Evolutionary conservation across 2,888 invertebrate species (phyloP), one percentile per base, ranked within the genome.

Genomic region (Lagria hirta): DNA sequence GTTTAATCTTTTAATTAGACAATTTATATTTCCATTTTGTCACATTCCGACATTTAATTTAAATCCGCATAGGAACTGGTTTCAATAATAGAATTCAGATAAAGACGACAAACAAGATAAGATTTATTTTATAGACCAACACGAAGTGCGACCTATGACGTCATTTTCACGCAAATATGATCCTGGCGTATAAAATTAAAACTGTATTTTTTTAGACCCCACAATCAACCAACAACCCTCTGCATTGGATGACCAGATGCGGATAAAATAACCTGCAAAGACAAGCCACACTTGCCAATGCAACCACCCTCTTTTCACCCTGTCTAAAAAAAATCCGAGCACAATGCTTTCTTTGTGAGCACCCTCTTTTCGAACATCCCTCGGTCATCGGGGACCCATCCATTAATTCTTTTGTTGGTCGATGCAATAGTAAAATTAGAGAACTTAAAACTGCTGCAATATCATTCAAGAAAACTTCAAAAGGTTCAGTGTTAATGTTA

Each of bases 191-290:
- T n/a, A n/a, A n/a, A n/a, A n/a, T n/a, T n/a, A n/a, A n/a, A n/a
- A n/a, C n/a, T n/a, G n/a, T n/a, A n/a, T n/a, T n/a, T n/a, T n/a
- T n/a, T n/a, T n/a, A n/a, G n/a, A n/a, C n/a, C n/a, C n/a, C n/a
- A n/a, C n/a, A n/a, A n/a, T n/a, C n/a, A n/a, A n/a, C n/a, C n/a
- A n/a, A n/a, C 23, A 21, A 6, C 55, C 57, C 58, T 54, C 53
- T 28, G 43, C 47, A 32, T 44, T 35, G 49, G 38, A 40, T 49
- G 50, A 51, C 53, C 59, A 59, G 59, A 59, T 59, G 59, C 40
- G 43, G 53, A 49, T n/a, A n/a, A n/a, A n/a, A n/a, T 54, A 59
- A 59, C 59, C 59, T 59, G 59, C 52, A 58, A 54, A 55, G 54
- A 59, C 52, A 57, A 43, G 54, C 50, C 57, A 57, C 57, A 58